These are phyloP conservation scores for Coenobita brevimanus DNA, from an alignment of 1,140 invertebrate genomes.

Conservation along the genomic window DNA sequence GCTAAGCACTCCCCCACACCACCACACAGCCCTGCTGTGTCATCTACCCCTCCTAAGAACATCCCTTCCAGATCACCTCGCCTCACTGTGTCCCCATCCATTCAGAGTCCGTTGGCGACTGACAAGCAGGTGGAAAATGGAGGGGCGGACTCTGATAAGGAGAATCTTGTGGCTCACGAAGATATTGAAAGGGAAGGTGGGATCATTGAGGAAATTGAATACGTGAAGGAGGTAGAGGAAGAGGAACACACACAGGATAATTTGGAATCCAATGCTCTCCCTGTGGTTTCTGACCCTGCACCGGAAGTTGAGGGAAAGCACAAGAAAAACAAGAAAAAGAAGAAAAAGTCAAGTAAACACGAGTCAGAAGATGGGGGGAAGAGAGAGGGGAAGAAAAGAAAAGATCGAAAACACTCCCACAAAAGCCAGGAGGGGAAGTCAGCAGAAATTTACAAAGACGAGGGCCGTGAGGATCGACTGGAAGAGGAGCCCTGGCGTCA, in stretches of 20 bases:
- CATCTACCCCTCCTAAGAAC: not conserved
- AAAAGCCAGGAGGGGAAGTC: slow-evolving; percentile 46
- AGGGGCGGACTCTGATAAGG: slow-evolving; percentile 44
- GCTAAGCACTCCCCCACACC: too few relatives aligned
- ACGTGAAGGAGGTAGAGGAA: too few relatives aligned
- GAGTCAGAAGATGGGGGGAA: slow-evolving; percentile 52
- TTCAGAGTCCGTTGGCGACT: not conserved
- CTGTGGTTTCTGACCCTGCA: not conserved
- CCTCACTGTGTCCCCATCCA: not conserved
- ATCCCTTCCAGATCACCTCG: too few relatives aligned
- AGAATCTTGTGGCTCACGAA: not conserved
- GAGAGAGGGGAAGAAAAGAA: slow-evolving; percentile 35
- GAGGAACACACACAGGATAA: slow-evolving; percentile 10
- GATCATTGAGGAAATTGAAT: not conserved
- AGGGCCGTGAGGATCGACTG: not conserved
- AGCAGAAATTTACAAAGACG: slow-evolving; percentile 7
- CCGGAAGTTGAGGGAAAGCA: slow-evolving; percentile 35
- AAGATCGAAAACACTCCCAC: slow-evolving; percentile 40
- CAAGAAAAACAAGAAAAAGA: slow-evolving; percentile 47
- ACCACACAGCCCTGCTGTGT: not conserved
- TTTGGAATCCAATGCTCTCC: not conserved
- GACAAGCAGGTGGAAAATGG: slow-evolving; percentile 20
- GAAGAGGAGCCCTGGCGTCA: not conserved
- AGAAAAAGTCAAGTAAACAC: slow-evolving; percentile 40
- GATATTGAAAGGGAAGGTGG: not conserved